These are phyloP conservation scores for Mylabris sibirica DNA, from an alignment of 2,888 invertebrate species.

Conservation along the genomic window DNA sequence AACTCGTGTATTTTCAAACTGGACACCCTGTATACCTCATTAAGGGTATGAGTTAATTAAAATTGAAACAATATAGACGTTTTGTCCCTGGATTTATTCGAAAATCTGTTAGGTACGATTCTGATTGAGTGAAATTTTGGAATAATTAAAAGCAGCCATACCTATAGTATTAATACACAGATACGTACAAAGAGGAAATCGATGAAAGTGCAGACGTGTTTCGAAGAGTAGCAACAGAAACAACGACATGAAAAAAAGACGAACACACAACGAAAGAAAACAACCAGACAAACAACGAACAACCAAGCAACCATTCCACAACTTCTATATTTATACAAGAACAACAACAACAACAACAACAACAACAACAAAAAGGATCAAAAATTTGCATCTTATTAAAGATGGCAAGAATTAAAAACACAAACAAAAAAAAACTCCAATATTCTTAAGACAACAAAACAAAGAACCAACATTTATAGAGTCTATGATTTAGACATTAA, in stretches of 20 bases:
- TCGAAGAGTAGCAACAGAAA: neutral
- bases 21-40: too few relatives aligned
- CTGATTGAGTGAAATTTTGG: neutral
- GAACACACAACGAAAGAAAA: neutral
- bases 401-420: neutral
- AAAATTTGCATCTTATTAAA: slow-evolving; percentile 4
- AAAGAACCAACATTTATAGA: neutral
- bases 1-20: too few relatives aligned
- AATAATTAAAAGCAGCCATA: neutral
- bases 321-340: slow-evolving; percentile 2
- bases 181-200: neutral
- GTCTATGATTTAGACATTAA: neutral
- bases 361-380: neutral
- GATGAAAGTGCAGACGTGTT: neutral
- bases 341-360: neutral
- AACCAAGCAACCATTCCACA: slow-evolving; percentile 11
- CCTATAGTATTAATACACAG: neutral
- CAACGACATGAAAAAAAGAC: neutral
- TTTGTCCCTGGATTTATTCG: too few relatives aligned
- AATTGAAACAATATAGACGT: neutral
- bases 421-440: neutral
- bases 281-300: slow-evolving; percentile 8
- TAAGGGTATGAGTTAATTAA: neutral
- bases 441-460: neutral
- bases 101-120: too few relatives aligned